Conservation (phyloP, 2,113 vertebrate genomes). For the Crotalus viridis region DNA sequence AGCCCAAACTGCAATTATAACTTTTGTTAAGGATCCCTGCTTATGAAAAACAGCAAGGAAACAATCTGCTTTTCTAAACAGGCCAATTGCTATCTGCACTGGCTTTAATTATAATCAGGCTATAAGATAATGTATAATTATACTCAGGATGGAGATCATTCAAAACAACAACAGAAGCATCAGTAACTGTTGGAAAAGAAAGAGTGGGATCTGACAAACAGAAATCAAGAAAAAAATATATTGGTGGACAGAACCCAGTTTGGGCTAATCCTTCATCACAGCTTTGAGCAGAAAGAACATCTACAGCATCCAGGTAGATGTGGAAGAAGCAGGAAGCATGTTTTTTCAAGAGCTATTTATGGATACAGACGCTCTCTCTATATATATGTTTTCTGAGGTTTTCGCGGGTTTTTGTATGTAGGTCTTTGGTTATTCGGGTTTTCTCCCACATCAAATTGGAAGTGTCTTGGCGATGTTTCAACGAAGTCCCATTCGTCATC, state of each 20-base stretch:
- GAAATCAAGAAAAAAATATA: neutral
- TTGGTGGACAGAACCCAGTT: neutral
- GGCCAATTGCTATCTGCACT: neutral
- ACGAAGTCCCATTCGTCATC: too few species aligned
- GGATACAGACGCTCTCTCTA: neutral
- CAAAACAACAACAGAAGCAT: neutral
- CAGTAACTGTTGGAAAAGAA: neutral
- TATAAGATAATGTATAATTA: neutral
- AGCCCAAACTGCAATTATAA: neutral
- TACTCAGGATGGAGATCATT: neutral
- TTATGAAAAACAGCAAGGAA: neutral
- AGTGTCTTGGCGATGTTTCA: too few species aligned
- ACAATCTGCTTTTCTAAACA: neutral
- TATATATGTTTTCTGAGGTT: neutral
- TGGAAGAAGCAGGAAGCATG: neutral
- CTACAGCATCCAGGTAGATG: neutral
- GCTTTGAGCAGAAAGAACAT: neutral
- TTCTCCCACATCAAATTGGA: too few species aligned
- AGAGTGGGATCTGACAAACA: neutral
- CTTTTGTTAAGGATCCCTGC: neutral
- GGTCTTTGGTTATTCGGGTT: too few species aligned
- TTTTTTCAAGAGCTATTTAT: neutral
- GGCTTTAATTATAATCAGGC: neutral
- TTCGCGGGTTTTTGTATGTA: too few species aligned
- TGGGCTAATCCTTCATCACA: neutral